These are phyloP conservation scores for Leuciscus waleckii DNA, from an alignment of 2,797 vertebrate genomes.

Conservation along the genomic window DNA sequence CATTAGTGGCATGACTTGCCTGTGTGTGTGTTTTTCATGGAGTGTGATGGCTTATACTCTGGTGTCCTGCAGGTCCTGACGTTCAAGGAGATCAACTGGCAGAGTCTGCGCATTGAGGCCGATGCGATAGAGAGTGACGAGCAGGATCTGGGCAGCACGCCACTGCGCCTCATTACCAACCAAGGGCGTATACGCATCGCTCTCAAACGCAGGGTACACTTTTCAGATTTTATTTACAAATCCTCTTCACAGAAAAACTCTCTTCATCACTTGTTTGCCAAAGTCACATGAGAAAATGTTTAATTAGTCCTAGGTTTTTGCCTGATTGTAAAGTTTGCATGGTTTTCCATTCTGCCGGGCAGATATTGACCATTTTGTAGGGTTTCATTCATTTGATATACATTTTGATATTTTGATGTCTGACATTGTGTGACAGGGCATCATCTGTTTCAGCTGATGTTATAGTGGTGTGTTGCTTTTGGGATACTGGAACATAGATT, in stretches of 20 bases:
- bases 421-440: neutral
- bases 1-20: neutral
- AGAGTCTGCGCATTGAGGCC: constrained; percentile 95
- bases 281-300: neutral
- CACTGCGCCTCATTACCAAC: constrained; percentile 97
- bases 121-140: constrained; percentile 93
- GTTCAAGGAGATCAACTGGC: constrained; percentile 99
- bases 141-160: constrained; percentile 90
- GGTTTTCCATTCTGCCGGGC: neutral
- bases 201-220: constrained; percentile 91
- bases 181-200: constrained; percentile 95
- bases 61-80: constrained; percentile 88
- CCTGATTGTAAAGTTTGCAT: neutral
- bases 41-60: constrained; percentile 27
- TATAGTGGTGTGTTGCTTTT: neutral
- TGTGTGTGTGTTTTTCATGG: neutral
- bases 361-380: neutral
- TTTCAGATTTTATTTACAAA: neutral
- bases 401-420: neutral
- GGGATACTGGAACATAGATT: neutral
- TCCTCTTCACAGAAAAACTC: neutral
- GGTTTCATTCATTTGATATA: neutral
- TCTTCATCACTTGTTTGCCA: neutral
- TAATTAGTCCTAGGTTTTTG: neutral
- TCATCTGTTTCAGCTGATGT: neutral